Base-by-base conservation (phyloP, 2,888 invertebrate species). In the Deilephila porcellus region DNA sequence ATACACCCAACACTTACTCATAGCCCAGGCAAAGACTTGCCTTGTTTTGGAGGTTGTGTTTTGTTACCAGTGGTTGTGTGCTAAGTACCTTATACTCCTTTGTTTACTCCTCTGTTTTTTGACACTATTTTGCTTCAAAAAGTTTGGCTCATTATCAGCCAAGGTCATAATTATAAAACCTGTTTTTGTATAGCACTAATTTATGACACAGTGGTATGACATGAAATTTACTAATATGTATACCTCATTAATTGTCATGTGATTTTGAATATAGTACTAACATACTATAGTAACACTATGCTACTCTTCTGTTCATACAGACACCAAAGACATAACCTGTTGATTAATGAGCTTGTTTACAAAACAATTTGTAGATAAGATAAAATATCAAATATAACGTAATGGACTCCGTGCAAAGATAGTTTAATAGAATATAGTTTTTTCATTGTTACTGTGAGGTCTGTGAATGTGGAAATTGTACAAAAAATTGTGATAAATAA, bases 401-500 rank as follows among this genome's bases (percentile, higher is more conserved):
- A 56, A 56, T 56, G 56, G n/a, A 1, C 19, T 56, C 56, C n/a
- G 56, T 56, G 4, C 56, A 56, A 6, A 56, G 17, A 56, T 5
- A 56, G n/a, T 56, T 19, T 5, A 56, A 56, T n/a, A 1, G 20
- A 25, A 62, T 17, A 62, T 32, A 62, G 17, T 29, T 60, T 29
- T 17, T 62, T 29, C 3, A 62, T 62, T 56, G 19, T 56, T 17
- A 34, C 34, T 34, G 32, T 34, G 19, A 25, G 14, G 60, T 60
- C 11, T 52, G 29, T 29, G 71, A 53, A 34, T 32, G 62, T 45
- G n/a, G 17, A 17, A 6, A 52, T 62, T 63, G 20, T 32, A 59
- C 59, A 62, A 73, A 73, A 45, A 52, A 60, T 71, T 75, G 77
- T 78, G 72, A 72, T 75, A 74, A 71, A 79, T 77, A 79, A 87